Conservation (phyloP, 1,140 invertebrate species). For the Lithobius niger region DNA sequence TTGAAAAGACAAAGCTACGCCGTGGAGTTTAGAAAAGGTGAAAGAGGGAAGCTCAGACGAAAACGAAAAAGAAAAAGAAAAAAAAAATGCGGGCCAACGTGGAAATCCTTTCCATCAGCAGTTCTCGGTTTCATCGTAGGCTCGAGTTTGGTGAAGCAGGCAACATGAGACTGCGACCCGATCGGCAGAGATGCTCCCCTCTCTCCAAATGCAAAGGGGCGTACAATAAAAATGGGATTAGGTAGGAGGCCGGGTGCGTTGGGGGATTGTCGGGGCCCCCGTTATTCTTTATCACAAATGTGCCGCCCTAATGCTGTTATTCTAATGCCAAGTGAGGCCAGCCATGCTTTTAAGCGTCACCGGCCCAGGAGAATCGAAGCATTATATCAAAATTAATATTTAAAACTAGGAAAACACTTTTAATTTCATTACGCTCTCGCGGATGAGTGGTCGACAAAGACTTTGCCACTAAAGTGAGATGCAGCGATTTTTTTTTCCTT, state of each 20-base stretch:
- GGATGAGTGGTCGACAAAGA: not conserved
- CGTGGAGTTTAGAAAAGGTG: too few relatives aligned
- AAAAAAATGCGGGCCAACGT: too few relatives aligned
- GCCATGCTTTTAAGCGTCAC: constrained; percentile 8
- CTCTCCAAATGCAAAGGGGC: constrained; percentile 3
- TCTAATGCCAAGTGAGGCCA: constrained; percentile 2
- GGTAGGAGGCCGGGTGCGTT: not conserved
- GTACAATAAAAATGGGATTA: constrained; percentile 10
- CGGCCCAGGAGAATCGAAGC: constrained; percentile 5
- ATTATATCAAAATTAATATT: constrained; percentile 11
- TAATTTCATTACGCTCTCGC: constrained; percentile 7
- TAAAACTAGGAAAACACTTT: constrained; percentile 10
- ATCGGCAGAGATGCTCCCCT: too few relatives aligned
- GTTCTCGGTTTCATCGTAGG: too few relatives aligned
- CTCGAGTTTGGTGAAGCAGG: too few relatives aligned
- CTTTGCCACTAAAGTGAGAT: too few relatives aligned
- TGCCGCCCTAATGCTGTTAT: constrained; percentile 10
- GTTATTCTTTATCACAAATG: constrained; percentile 9
- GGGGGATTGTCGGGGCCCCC: not conserved
- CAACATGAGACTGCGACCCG: too few relatives aligned
- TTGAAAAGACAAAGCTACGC: too few relatives aligned
- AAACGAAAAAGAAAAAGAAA: too few relatives aligned
- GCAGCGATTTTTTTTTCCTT: too few relatives aligned
- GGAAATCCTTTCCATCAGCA: too few relatives aligned
- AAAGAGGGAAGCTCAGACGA: too few relatives aligned